Evolutionary conservation across 2,888 invertebrate genomes (phyloP).

Genomic region (Acrobasis repandana): DNA sequence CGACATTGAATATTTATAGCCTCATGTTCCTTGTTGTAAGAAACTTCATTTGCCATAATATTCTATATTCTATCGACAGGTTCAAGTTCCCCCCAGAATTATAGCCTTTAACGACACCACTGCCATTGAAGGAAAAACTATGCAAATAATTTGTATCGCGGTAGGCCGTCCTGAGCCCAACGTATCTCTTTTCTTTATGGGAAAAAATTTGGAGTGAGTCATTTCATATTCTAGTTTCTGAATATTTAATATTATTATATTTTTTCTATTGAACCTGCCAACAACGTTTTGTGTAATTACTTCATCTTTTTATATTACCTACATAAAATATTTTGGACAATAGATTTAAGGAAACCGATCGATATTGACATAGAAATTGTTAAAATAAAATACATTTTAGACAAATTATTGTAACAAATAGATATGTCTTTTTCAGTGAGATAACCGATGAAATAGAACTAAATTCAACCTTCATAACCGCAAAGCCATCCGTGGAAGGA

Average conservation of each 20-base stretch:
- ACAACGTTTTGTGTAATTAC: no score
- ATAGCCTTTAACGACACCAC: constrained; percentile 52
- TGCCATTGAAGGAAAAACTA: constrained; percentile 48
- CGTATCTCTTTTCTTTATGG: constrained; percentile 50
- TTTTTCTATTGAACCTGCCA: no score
- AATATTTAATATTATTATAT: no score
- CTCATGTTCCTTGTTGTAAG: no score
- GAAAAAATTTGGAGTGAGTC: constrained; percentile 30
- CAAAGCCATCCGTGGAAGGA: constrained; percentile 51
- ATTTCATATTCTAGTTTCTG: no score
- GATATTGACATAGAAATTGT: no score
- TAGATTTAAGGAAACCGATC: no score
- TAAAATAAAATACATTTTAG: no score
- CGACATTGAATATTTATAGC: no score
- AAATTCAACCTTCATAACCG: constrained; percentile 45
- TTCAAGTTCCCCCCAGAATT: constrained; percentile 55
- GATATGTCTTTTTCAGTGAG: constrained; percentile 34
- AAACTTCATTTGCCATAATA: not conserved
- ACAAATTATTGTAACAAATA: constrained; percentile 1
- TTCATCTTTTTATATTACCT: no score
- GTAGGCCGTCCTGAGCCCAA: constrained; percentile 57
- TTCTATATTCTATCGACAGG: constrained; percentile 42
- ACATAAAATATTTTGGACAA: no score
- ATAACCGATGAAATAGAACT: constrained; percentile 42
- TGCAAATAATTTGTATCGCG: constrained; percentile 56